Evolutionary conservation across 2,797 vertebrate genomes (phyloP).

Genomic region (Leptatherina wallacei): DNA sequence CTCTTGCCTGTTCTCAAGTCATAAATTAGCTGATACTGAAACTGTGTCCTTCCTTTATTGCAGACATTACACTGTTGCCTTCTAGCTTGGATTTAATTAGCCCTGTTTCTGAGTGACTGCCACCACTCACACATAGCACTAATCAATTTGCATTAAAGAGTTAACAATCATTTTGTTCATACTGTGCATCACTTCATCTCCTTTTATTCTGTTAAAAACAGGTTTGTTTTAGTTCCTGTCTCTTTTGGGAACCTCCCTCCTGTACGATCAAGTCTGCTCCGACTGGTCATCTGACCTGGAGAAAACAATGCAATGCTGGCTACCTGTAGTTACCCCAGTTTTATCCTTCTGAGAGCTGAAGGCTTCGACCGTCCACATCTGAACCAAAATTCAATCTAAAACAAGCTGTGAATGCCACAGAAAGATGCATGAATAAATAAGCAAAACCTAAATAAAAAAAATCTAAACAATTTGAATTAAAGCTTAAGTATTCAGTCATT

Average conservation of each 20-base stretch:
- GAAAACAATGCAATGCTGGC: background rate
- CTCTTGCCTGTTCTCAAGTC: background rate
- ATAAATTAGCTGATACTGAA: conserved; percentile 2
- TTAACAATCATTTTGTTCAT: background rate
- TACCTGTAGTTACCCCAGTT: background rate
- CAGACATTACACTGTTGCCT: background rate
- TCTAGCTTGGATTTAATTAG: background rate
- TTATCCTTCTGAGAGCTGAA: background rate
- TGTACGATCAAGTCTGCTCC: background rate
- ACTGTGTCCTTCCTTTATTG: background rate
- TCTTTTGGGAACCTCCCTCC: background rate
- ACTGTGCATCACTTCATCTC: background rate
- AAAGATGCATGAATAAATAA: background rate
- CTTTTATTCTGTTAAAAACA: background rate
- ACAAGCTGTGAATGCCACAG: background rate
- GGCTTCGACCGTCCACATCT: background rate
- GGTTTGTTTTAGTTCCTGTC: background rate
- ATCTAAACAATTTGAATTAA: too few relatives aligned
- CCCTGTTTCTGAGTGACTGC: background rate
- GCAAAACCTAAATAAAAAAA: background rate
- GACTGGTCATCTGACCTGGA: background rate
- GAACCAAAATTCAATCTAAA: background rate
- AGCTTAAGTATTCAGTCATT: background rate
- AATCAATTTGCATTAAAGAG: background rate
- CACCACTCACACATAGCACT: too few relatives aligned